Evolutionary conservation across 2,113 vertebrate species (phyloP).

Genomic region (Nicator chloris): DNA sequence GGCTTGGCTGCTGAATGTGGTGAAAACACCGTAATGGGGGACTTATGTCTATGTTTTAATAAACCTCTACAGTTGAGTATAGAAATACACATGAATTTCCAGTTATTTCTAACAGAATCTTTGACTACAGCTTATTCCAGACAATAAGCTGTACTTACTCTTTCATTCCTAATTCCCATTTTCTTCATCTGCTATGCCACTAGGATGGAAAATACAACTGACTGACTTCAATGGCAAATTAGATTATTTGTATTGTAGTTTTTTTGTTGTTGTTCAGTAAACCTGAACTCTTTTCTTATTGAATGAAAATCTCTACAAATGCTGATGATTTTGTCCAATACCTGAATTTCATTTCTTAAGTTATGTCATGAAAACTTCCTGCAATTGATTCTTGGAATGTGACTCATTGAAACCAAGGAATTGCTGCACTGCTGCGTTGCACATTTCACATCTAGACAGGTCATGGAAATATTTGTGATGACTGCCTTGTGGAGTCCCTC

Average conservation of each 20-base stretch:
- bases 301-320: neutral
- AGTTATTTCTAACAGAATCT: neutral
- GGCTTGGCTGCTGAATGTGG: no score
- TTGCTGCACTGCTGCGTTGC: neutral
- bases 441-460: neutral
- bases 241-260: neutral
- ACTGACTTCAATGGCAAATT: neutral
- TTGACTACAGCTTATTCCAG: constrained; percentile 1
- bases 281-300: neutral
- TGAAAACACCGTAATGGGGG: neutral
- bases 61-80: neutral
- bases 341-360: neutral
- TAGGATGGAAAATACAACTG: neutral
- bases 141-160: constrained; percentile 30
- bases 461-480: neutral
- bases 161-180: constrained; percentile 42
- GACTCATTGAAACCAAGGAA: neutral
- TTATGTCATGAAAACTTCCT: neutral
- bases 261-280: neutral
- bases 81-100: neutral
- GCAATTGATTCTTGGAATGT: neutral
- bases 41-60: neutral
- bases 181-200: constrained; percentile 25
- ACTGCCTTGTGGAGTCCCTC: neutral
- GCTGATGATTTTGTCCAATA: neutral